phyloP scores from a whole-genome alignment of 2,113 vertebrate genomes.

The Peromyscus polionotus region DNA sequence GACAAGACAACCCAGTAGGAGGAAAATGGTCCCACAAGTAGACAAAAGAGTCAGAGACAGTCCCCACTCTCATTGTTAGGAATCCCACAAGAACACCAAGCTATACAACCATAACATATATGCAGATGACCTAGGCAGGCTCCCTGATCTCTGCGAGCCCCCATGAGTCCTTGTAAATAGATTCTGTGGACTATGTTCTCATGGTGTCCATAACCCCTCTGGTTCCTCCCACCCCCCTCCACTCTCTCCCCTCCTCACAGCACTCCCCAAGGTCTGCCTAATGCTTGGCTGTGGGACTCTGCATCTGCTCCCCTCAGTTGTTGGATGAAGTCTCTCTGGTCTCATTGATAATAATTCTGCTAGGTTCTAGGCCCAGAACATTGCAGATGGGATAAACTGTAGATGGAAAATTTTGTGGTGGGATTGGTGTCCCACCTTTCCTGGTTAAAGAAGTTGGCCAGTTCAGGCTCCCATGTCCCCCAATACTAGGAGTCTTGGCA shows the following conservation, averaged over 20 bases:
- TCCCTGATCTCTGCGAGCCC: background rate
- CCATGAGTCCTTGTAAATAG: background rate
- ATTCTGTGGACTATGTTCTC: background rate
- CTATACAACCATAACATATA: background rate
- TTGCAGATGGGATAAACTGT: background rate
- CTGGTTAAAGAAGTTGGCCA: background rate
- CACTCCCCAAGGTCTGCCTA: background rate
- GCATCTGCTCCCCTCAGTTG: background rate
- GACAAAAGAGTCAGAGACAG: background rate
- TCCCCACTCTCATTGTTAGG: background rate
- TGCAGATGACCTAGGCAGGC: background rate
- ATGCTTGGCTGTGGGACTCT: background rate
- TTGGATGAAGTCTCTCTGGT: background rate
- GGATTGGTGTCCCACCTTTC: background rate
- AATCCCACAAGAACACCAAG: background rate
- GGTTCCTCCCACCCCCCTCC: background rate
- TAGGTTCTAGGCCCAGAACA: background rate
- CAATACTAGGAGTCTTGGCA: background rate
- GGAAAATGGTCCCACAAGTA: background rate
- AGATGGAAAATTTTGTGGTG: background rate
- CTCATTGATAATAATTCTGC: background rate
- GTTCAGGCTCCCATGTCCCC: background rate
- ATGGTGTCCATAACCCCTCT: background rate
- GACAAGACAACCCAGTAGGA: background rate
- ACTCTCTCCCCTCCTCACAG: too few relatives aligned